Conservation (phyloP, 2,113 vertebrate species). For the Acanthisitta chloris region DNA sequence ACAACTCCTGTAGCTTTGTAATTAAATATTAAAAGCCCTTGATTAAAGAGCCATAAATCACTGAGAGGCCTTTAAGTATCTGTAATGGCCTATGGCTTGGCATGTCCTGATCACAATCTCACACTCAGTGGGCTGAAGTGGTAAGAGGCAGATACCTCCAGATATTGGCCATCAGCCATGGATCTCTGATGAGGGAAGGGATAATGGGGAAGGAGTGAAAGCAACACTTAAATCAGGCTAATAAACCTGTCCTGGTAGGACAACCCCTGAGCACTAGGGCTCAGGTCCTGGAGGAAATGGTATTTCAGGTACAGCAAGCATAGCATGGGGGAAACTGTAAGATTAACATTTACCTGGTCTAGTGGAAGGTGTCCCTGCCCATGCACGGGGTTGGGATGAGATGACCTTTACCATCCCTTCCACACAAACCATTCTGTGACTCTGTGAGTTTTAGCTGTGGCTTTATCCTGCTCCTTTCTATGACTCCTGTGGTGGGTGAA, state of each 20-base stretch:
- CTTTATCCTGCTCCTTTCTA: not conserved
- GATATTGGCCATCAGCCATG: not conserved
- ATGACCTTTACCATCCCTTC: not conserved
- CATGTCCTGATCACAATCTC: not conserved
- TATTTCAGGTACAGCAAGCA: not conserved
- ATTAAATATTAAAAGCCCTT: conserved; percentile 68
- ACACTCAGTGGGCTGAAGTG: not conserved
- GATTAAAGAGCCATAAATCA: conserved; percentile 70
- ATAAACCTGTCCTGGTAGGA: not conserved
- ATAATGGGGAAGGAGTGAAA: not conserved
- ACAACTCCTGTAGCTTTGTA: conserved; percentile 68
- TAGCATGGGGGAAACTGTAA: not conserved
- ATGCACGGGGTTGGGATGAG: not conserved
- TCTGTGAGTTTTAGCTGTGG: not conserved
- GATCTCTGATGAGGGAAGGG: not conserved
- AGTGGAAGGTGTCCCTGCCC: not conserved
- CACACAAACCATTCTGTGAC: not conserved
- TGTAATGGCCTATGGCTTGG: not conserved
- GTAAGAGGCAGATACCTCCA: not conserved
- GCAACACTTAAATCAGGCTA: not conserved
- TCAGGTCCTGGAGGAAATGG: not conserved
- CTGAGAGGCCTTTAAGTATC: conserved; percentile 44
- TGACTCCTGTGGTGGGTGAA: not conserved
- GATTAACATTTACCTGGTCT: not conserved
- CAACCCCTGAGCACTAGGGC: not conserved